Base-by-base conservation (phyloP, 2,888 invertebrate genomes). In the Thymelicus sylvestris region DNA sequence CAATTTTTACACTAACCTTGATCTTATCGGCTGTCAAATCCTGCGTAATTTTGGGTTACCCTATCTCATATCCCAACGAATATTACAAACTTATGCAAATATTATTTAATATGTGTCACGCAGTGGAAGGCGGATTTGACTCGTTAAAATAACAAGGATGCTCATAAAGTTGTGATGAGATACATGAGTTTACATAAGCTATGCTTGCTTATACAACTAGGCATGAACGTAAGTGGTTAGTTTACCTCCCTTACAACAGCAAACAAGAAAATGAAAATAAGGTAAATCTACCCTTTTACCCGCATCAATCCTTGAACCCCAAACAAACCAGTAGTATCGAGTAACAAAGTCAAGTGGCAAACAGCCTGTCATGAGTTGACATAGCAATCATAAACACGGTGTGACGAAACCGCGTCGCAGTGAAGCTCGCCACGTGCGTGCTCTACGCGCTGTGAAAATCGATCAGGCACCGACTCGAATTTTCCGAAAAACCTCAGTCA, bases 391-490 rank as follows among this genome's bases (percentile, higher is more conserved):
- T 61, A 55, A 62, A 15, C 24, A 83, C 80, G 81, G 83, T 88
- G 87, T 86, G 81, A 84, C 90, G 74, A 90, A 89, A 86, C 73
- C 72, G 66, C 74, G 77, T 80, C 83, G 81, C 80, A 80, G 81
- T 82, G 73, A 71, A 77, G 75, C 75, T 73, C 74, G 84, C 86
- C 93, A 91, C 93, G 93, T 91, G 93, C 93, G 92, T 93, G 90
- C 83, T 83, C 89, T 91, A 92, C 91, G 84, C 83, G 87, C 91
- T 92, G 90, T 92, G 92, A 83, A 91, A 93, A 93, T 93, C 89
- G 87, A 92, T 91, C 90, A 79, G 79, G 78, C 79, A 85, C 83
- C 83, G 82, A 80, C 75, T 74, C 74, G 79, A 81, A 79, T 87
- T 84, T 92, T 88, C 89, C 86, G 88, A 86, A 85, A 81, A 81